A percentile compares a stretch with the other conserved stretches of the same genome.
These are phyloP conservation scores for Setipinna tenuifilis DNA, from an alignment of 2,797 vertebrate genomes.

Conservation along the genomic window DNA sequence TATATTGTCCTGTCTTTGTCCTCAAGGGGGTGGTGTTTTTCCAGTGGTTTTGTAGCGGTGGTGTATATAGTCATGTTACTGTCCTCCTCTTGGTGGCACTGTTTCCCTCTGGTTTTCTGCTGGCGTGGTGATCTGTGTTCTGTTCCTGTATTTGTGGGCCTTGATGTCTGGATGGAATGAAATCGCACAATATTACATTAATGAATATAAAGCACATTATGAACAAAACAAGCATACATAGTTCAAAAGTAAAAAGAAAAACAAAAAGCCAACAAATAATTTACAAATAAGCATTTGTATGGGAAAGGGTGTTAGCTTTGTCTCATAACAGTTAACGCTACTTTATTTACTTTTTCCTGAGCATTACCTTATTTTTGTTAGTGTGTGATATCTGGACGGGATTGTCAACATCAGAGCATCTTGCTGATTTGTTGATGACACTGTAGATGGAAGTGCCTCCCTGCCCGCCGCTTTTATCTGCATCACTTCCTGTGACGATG, in stretches of 20 bases:
- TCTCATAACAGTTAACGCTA: too few relatives aligned
- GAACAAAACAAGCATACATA: background rate
- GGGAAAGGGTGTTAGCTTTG: too few relatives aligned
- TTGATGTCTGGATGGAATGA: background rate
- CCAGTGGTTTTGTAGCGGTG: background rate
- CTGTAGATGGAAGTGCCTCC: background rate
- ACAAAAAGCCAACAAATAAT: background rate
- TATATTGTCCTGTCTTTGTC: constrained; percentile 13
- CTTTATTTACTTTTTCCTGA: too few relatives aligned
- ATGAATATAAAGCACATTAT: background rate
- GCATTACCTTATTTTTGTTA: background rate
- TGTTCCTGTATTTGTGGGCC: background rate
- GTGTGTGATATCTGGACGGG: background rate
- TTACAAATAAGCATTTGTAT: too few relatives aligned
- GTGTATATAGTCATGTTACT: background rate
- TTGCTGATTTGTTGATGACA: background rate
- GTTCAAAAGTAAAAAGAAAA: background rate
- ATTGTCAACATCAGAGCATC: background rate
- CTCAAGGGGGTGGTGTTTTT: background rate
- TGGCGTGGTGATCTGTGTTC: background rate
- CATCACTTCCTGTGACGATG: constrained; percentile 15
- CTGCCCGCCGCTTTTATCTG: background rate
- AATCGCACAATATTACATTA: background rate
- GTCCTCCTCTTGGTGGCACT: background rate
- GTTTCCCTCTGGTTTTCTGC: background rate